Conservation (phyloP, 2,113 vertebrate species). For the Carlito syrichta region DNA sequence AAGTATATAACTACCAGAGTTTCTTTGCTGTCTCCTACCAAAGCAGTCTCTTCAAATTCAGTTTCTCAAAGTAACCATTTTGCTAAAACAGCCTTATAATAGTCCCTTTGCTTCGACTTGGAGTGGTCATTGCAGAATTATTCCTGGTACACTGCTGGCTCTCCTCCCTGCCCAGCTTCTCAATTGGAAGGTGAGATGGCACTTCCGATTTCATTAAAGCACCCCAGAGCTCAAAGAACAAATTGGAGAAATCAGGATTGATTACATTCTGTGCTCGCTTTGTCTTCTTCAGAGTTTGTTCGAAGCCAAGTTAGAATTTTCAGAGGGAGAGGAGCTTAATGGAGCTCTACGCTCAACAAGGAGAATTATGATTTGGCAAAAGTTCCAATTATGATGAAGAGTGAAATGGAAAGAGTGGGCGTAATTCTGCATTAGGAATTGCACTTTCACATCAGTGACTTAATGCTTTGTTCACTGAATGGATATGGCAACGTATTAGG, state of each 20-base stretch:
- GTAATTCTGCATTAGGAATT: not conserved
- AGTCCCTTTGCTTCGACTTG: not conserved
- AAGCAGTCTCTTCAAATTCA: not conserved
- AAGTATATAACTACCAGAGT: not conserved
- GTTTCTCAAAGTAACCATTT: not conserved
- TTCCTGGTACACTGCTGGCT: not conserved
- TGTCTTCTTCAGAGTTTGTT: slow-evolving; percentile 36
- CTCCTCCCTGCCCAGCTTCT: not conserved
- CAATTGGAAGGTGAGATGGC: not conserved
- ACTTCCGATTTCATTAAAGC: slow-evolving; percentile 54
- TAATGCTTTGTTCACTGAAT: not conserved
- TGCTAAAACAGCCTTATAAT: not conserved
- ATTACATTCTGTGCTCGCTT: slow-evolving; percentile 41
- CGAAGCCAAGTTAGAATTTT: slow-evolving; percentile 39
- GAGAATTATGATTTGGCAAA: slow-evolving; percentile 40
- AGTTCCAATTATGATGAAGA: not conserved
- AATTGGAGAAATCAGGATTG: slow-evolving; percentile 55
- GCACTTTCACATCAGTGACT: not conserved
- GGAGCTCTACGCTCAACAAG: not conserved
- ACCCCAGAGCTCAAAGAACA: slow-evolving; percentile 40
- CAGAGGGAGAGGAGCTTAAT: slow-evolving; percentile 5
- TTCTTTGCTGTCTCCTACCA: not conserved
- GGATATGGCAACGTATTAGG: not conserved
- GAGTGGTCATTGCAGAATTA: not conserved
- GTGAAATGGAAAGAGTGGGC: not conserved